Base-by-base conservation (phyloP, 2,888 invertebrate species). In the Limenitis camilla region DNA sequence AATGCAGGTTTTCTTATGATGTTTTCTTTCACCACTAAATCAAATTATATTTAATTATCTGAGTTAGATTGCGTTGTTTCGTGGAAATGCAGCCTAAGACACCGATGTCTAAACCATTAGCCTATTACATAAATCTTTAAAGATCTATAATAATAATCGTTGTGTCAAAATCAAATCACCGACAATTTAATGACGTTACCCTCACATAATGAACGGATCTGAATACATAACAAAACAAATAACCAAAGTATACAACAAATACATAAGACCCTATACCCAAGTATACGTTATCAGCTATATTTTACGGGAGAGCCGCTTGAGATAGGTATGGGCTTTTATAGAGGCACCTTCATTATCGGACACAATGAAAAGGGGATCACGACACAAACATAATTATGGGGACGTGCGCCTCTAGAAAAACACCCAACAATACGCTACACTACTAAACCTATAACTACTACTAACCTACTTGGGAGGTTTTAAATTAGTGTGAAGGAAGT, bases 301-400 rank as follows among this genome's bases (percentile, higher is more conserved):
- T 48, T 36, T 44, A 48, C 32, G 36, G 40, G 31, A 49, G 48
- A 45, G 48, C 29, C 33, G 30, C 52, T 55, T 40, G 52, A 52
- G 55, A 55, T 55, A 53, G 49, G 50, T 46, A 46, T 44, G 53
- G 50, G 40, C 47, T 46, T 53, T 48, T 48, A 51, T 51, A 53
- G 41, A 40, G 41, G 48, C 53, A 51, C 53, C 53, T 56, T 56
- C 53, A 56, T 56, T 56, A 56, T 53, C 50, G 50, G 49, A 56
- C 53, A 53, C 56, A 53, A 53, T 50, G 56, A 50, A 48, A 48
- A 56, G 53, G 50, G 50, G 55, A 55, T 52, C 55, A 52, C 53
- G 47, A 45, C 50, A 53, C 48, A 53, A 53, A 56, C 50, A 48
- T 53, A 56, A 56, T 56, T 56, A 56, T 48, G 48, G 30, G 40